Base-by-base conservation (phyloP, 1,140 invertebrate genomes). In the Notospermus geniculatus region DNA sequence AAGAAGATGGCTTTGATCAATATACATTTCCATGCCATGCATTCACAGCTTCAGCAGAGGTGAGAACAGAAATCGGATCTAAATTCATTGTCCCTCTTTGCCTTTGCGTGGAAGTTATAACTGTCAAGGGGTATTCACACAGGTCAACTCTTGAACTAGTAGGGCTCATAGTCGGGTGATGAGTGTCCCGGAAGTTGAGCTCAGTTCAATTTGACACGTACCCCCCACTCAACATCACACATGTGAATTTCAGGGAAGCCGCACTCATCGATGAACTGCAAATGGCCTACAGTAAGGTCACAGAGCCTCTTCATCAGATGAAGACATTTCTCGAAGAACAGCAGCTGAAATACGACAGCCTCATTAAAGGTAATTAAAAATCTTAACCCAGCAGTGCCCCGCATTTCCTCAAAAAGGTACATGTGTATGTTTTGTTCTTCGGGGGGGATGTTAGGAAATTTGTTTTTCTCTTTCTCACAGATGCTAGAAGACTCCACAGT, bases 191-290 rank as follows among this genome's bases (percentile, higher is more conserved):
- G n/a, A n/a, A n/a, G n/a, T n/a, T n/a, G n/a, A n/a, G n/a, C n/a
- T n/a, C n/a, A n/a, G n/a, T n/a, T n/a, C n/a, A n/a, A n/a, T n/a
- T n/a, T n/a, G n/a, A n/a, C n/a, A n/a, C n/a, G n/a, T n/a, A n/a
- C n/a, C n/a, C n/a, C n/a, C n/a, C n/a, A 36, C 15, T 15, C 5
- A 36, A 15, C 32, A 7, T 36, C 32, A 7, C 32, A 7, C 32
- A 7, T 36, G 4, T 36, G 22, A 17, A 52, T 66, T 64, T 28
- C 59, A 68, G 69, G 41, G 69, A 71, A 41, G 56, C 63, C 30
- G 57, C 64, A 13, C 54, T 71, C 22, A 59, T 64, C 39, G 62
- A 64, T 5, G 58, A 68, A 30, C 59, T 71, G 15, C 57, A 56
- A 50, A 46, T 29, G 13, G 58, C 60, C 15, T 62, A 57, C 19